Evolutionary conservation across 2,888 invertebrate genomes (phyloP).

Genomic region (Conchocele bisecta): DNA sequence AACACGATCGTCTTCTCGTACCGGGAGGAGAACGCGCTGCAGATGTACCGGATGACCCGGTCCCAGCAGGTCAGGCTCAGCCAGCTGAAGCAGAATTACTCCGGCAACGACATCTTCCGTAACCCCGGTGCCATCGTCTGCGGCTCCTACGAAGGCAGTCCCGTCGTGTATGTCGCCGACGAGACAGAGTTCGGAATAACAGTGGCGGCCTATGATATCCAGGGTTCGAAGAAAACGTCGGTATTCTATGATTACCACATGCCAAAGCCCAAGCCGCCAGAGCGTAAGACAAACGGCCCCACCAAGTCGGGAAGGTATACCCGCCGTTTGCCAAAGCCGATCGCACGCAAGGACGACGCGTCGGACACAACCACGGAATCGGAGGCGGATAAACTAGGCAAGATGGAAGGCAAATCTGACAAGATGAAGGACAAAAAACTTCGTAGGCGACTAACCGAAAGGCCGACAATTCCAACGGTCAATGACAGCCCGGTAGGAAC

Average conservation of each 20-base stretch:
- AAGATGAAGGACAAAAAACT: too few relatives aligned
- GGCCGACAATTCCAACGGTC: too few relatives aligned
- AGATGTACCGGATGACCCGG: constrained; percentile 42
- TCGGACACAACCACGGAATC: constrained; percentile 39
- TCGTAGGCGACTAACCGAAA: too few relatives aligned
- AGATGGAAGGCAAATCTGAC: too few relatives aligned
- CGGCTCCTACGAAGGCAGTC: constrained; percentile 18
- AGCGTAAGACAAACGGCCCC: constrained; percentile 18
- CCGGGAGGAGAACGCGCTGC: constrained; percentile 20
- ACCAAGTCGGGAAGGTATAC: constrained; percentile 30
- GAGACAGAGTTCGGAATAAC: constrained; percentile 53
- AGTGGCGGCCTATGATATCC: constrained; percentile 32
- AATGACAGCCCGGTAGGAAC: too few relatives aligned
- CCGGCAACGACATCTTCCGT: constrained; percentile 50
- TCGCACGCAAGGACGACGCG: constrained; percentile 34
- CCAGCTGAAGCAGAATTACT: constrained; percentile 30
- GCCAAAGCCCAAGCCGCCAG: constrained; percentile 29
- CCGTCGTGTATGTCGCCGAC: constrained; percentile 43
- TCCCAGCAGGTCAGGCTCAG: constrained; percentile 43
- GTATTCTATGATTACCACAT: constrained; percentile 51
- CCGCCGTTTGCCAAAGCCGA: not conserved
- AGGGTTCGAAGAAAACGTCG: constrained; percentile 35
- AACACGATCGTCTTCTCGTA: constrained; percentile 52
- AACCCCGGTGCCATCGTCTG: constrained; percentile 47
- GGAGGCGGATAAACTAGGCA: constrained; percentile 5